Conservation (phyloP, 2,113 vertebrate genomes). For the Pampusana beccarii region DNA sequence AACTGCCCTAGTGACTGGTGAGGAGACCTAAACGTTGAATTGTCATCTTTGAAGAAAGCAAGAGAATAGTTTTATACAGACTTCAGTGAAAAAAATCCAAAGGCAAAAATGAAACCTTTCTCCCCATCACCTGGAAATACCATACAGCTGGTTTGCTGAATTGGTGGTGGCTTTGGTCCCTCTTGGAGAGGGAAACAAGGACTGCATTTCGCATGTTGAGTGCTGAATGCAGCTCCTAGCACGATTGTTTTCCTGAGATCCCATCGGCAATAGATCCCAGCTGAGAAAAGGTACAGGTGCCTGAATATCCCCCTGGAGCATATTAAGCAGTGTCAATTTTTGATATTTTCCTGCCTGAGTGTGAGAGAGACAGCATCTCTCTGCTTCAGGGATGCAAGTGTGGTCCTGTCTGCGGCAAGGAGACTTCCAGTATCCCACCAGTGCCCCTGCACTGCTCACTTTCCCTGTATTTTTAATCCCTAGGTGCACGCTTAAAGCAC, state of each 20-base stretch:
- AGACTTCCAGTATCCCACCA: neutral
- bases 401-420: fast-evolving
- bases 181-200: neutral
- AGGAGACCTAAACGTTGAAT: neutral
- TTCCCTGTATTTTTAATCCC: neutral
- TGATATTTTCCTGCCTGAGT: neutral
- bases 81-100: neutral
- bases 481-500: neutral
- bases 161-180: fast-evolving
- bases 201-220: neutral
- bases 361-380: neutral
- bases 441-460: neutral
- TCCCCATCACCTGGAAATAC: neutral
- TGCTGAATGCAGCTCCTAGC: neutral
- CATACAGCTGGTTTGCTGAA: neutral
- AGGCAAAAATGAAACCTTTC: neutral
- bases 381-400: neutral
- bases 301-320: neutral
- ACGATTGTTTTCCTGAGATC: neutral
- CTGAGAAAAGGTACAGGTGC: neutral
- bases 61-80: neutral
- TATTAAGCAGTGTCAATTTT: neutral
- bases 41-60: neutral
- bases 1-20: neutral
- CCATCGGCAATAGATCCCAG: neutral